Evolutionary conservation across 2,113 vertebrate genomes (phyloP).

Genomic region (Dasyprocta punctata): DNA sequence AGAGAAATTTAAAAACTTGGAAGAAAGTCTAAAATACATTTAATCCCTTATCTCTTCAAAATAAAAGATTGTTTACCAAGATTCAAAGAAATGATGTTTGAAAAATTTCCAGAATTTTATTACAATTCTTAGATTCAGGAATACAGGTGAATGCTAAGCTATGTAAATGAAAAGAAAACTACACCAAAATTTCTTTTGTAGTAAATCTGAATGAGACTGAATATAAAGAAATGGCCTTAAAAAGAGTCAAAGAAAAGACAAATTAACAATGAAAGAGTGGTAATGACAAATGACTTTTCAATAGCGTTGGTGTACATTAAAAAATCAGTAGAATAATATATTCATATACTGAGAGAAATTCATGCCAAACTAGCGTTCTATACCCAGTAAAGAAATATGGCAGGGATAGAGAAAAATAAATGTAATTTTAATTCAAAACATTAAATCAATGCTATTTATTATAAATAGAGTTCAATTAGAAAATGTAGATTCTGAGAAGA

Average conservation of each 20-base stretch:
- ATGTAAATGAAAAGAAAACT: neutral
- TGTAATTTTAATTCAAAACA: constrained; percentile 5
- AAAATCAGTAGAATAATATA: neutral
- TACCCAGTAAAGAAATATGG: neutral
- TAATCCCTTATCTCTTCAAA: neutral
- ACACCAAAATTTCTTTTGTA: neutral
- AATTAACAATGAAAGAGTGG: neutral
- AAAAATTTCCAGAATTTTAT: constrained; percentile 8
- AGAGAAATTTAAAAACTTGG: neutral
- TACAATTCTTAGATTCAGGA: neutral
- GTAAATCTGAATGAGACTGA: neutral
- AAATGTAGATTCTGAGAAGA: neutral
- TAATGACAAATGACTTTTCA: neutral
- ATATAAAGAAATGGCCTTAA: neutral
- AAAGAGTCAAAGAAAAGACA: neutral
- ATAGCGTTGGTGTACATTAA: neutral
- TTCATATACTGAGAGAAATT: neutral
- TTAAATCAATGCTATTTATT: neutral
- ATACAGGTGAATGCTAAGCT: neutral
- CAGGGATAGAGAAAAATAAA: neutral
- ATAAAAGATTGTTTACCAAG: neutral
- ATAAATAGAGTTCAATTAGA: neutral
- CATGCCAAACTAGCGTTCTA: neutral
- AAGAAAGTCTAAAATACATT: neutral
- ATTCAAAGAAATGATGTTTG: constrained; percentile 35